Percentiles rank a stretch among this genome's conserved stretches.
Conservation (phyloP, 2,113 vertebrate species). For the Raja brachyura region DNA sequence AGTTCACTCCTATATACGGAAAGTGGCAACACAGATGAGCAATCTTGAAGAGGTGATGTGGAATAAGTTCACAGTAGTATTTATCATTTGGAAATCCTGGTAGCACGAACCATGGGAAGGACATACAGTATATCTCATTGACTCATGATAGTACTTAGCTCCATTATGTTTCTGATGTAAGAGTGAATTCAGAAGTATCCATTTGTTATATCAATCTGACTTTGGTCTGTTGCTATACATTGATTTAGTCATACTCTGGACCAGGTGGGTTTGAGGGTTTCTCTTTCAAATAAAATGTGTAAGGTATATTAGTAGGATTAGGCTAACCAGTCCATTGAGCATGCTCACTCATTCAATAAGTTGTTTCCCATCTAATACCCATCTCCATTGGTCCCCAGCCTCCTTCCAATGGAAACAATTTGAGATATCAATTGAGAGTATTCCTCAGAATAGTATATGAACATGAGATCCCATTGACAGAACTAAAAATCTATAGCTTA, state of each 20-base stretch:
- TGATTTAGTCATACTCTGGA: not conserved
- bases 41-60: constrained; percentile 78
- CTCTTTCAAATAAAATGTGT: no score
- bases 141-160: not conserved
- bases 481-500: no score
- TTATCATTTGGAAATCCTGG: not conserved
- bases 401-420: not conserved
- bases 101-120: not conserved
- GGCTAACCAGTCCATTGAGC: not conserved
- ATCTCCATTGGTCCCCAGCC: not conserved
- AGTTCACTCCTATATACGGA: constrained; percentile 87
- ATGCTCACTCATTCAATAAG: not conserved
- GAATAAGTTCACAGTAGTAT: fast-evolving
- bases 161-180: not conserved
- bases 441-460: no score
- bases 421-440: not conserved
- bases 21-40: constrained; percentile 88
- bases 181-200: not conserved
- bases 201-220: not conserved
- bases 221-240: not conserved
- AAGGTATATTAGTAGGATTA: not conserved
- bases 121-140: no score
- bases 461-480: no score
- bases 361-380: not conserved
- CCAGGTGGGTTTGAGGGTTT: not conserved